A percentile compares a stretch with the other conserved stretches of the same genome.
Evolutionary conservation across 1,140 invertebrate species (phyloP).

Genomic region (Brachionus paranguensis): DNA sequence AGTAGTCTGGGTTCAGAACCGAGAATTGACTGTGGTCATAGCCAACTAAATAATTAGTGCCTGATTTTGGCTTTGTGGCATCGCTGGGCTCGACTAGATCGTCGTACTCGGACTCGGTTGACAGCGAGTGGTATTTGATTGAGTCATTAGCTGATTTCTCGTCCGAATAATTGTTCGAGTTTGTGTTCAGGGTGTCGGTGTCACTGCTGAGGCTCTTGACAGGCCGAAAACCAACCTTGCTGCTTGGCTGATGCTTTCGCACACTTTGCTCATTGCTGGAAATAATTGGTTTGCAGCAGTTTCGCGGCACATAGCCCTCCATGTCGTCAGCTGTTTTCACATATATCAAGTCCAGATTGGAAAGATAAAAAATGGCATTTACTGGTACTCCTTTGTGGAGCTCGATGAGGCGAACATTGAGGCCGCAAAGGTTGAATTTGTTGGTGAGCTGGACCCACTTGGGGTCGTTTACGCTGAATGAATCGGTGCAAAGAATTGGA

Average conservation of each 20-base stretch:
- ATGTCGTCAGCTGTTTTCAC: constrained; percentile 31
- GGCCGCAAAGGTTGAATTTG: neutral
- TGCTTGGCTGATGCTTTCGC: neutral
- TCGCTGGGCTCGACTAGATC: neutral
- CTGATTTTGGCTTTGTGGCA: neutral
- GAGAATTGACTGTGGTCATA: neutral
- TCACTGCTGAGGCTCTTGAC: neutral
- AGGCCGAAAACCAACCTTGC: neutral
- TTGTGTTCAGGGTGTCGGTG: constrained; percentile 29
- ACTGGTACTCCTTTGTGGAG: constrained; percentile 23
- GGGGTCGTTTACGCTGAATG: constrained; percentile 13
- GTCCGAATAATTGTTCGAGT: constrained; percentile 32
- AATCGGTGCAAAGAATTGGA: neutral
- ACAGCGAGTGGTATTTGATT: constrained; percentile 35
- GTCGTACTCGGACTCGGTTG: constrained; percentile 28
- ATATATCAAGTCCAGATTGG: constrained; percentile 30
- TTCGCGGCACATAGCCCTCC: constrained; percentile 27
- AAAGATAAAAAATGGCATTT: constrained; percentile 19
- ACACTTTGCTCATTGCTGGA: neutral
- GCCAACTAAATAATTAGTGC: neutral
- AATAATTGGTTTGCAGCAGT: constrained; percentile 10
- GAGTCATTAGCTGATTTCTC: constrained; percentile 35
- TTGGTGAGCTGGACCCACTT: constrained; percentile 15
- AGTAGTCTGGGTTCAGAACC: neutral
- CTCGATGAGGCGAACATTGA: constrained; percentile 29